Evolutionary conservation across 2,888 invertebrate species (phyloP).

Genomic region (Palloptera scutellata): DNA sequence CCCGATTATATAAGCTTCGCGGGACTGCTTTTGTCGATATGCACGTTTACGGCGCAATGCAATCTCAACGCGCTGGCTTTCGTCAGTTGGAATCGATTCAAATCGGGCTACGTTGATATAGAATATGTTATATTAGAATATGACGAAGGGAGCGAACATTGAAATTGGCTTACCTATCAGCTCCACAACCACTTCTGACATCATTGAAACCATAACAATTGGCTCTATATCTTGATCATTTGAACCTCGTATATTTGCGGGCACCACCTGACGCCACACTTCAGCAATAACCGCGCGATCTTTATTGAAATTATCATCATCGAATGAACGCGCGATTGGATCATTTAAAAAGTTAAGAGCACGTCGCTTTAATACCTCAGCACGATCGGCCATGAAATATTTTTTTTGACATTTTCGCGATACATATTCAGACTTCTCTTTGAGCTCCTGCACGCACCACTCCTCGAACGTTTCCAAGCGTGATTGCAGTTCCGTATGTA

Average conservation of each 20-base stretch:
- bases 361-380: slow-evolving; percentile 47
- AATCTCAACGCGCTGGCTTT: slow-evolving; percentile 45
- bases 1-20: slow-evolving; percentile 56
- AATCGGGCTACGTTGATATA: slow-evolving; percentile 45
- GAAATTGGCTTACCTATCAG: slow-evolving; percentile 41
- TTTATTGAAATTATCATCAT: slow-evolving; percentile 46
- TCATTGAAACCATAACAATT: slow-evolving; percentile 56
- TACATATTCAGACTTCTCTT: slow-evolving; percentile 55
- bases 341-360: slow-evolving; percentile 44
- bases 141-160: background rate
- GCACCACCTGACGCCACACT: slow-evolving; percentile 56
- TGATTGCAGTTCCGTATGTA: slow-evolving; percentile 55
- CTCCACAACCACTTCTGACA: slow-evolving; percentile 51
- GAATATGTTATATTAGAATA: background rate
- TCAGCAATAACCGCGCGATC: slow-evolving; percentile 52
- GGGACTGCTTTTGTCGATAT: slow-evolving; percentile 50
- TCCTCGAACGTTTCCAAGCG: slow-evolving; percentile 53
- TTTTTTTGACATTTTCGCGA: slow-evolving; percentile 56
- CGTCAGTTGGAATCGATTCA: slow-evolving; percentile 51
- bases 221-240: slow-evolving; percentile 47
- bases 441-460: slow-evolving; percentile 55
- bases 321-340: slow-evolving; percentile 50
- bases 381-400: slow-evolving; percentile 58
- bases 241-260: slow-evolving; percentile 49
- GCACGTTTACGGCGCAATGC: slow-evolving; percentile 48